These are phyloP conservation scores for Charaxes varanes DNA, from an alignment of 1,140 invertebrate species.

Conservation along the genomic window DNA sequence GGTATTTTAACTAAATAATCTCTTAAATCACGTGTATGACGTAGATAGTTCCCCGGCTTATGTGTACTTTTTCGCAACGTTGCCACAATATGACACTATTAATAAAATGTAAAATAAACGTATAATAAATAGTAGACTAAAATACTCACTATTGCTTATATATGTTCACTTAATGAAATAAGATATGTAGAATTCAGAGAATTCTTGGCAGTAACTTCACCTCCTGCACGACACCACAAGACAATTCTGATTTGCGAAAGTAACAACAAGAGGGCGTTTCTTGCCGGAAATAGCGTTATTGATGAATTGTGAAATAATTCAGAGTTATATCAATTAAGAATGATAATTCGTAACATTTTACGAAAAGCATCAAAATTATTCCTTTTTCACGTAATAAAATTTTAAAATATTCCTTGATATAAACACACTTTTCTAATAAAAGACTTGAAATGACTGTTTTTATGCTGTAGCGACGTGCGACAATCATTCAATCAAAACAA, in stretches of 20 bases:
- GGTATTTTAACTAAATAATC: slow-evolving; percentile 22
- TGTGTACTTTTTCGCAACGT: slow-evolving; percentile 31
- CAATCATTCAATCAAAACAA: no score
- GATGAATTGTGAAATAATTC: slow-evolving; percentile 22
- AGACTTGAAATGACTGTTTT: no score
- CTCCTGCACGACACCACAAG: slow-evolving; percentile 61
- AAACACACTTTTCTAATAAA: no score
- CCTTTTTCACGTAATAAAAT: no score
- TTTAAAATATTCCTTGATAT: no score
- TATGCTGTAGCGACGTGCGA: no score
- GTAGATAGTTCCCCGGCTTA: slow-evolving; percentile 49
- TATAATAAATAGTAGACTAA: slow-evolving; percentile 9
- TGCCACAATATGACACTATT: slow-evolving; percentile 15
- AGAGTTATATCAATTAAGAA: no score
- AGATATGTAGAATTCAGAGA: slow-evolving; percentile 44
- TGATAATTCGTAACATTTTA: no score
- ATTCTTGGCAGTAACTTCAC: slow-evolving; percentile 51
- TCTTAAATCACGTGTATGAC: slow-evolving; percentile 52
- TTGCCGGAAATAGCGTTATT: slow-evolving; percentile 50
- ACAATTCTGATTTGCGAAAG: slow-evolving; percentile 42
- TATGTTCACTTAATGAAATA: slow-evolving; percentile 46
- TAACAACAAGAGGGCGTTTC: slow-evolving; percentile 41
- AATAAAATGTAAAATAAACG: slow-evolving; percentile 12
- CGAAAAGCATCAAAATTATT: no score
- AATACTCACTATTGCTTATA: slow-evolving; percentile 52